These are phyloP conservation scores for Asobara japonica DNA, from an alignment of 1,140 invertebrate species.

Conservation along the genomic window DNA sequence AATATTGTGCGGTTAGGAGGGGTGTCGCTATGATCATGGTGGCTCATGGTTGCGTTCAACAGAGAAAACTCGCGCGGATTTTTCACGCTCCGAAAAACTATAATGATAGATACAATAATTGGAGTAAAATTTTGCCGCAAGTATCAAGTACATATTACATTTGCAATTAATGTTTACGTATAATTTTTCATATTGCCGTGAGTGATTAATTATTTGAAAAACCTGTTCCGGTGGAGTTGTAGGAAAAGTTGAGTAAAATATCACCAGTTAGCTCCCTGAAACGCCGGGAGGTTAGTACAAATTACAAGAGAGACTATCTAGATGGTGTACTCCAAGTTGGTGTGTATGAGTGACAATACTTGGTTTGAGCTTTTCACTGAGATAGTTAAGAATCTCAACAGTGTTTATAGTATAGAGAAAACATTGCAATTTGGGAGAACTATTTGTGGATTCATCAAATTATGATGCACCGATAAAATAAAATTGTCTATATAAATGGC, in stretches of 20 bases:
- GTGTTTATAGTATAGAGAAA: not conserved
- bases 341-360: conserved; percentile 6
- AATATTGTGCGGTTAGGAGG: conserved; percentile 8
- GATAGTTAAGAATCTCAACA: not conserved
- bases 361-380: not conserved
- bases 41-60: conserved; percentile 24
- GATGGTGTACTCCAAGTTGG: conserved; percentile 20
- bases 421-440: not conserved
- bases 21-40: conserved; percentile 23
- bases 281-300: conserved; percentile 35
- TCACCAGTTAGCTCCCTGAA: not conserved
- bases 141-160: no score
- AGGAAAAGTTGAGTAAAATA: not conserved
- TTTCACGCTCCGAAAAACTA: conserved; percentile 19
- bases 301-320: conserved; percentile 6
- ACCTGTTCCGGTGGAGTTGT: not conserved
- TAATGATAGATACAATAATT: not conserved
- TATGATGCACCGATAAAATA: not conserved
- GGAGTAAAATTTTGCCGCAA: not conserved
- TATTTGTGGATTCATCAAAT: not conserved
- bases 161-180: no score
- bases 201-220: not conserved
- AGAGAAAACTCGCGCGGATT: conserved; percentile 24
- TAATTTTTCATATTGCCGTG: no score
- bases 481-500: not conserved